Evolutionary conservation across 1,140 invertebrate genomes (phyloP), one percentile per base, ranked within the genome.

Genomic region (Bicyclus anynana): DNA sequence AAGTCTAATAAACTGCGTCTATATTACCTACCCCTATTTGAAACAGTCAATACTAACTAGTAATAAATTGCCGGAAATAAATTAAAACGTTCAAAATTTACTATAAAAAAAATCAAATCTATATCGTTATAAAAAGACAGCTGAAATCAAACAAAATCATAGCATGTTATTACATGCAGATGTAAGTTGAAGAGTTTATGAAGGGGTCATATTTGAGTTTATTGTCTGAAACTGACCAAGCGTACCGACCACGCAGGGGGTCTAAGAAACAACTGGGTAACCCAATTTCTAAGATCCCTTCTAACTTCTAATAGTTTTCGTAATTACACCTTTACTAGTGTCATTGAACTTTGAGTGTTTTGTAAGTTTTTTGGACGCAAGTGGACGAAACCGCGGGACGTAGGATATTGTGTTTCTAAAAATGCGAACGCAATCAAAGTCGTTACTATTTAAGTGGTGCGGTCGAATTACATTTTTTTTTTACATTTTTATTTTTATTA

Each of bases 161-260:
- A 60, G 29, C 53, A 59, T 69, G 62, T 68, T 58, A 69, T 70
- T 70, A 70, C 50, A 59, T 42, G 68, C 68, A 67, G 68, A 70
- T 67, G 68, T 70, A 64, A 64, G n/a, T 65, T 53, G 60, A 65
- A 65, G 54, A 42, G 54, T 58, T 65, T 47, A 53, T 27, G 44
- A 62, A 44, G 59, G 59, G 33, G 27, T 44, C 52, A 49, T 13
- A 33, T 2, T 33, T 33, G 27, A 55, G 44, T 53, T 46, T 50
- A 76, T 87, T 84, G 80, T 87, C 69, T 85, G 66, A 54, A 75
- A 85, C 84, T 87, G 84, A 87, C 84, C 84, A 83, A 77, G 64
- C 77, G 77, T 77, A 72, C 44, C 21, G 62, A 65, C 68, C 16
- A 62, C 51, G 65, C 65, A 67, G 76, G 80, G 81, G 78, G 77